phyloP scores from a whole-genome alignment of 1,140 invertebrate species.

The Conus betulinus region DNA sequence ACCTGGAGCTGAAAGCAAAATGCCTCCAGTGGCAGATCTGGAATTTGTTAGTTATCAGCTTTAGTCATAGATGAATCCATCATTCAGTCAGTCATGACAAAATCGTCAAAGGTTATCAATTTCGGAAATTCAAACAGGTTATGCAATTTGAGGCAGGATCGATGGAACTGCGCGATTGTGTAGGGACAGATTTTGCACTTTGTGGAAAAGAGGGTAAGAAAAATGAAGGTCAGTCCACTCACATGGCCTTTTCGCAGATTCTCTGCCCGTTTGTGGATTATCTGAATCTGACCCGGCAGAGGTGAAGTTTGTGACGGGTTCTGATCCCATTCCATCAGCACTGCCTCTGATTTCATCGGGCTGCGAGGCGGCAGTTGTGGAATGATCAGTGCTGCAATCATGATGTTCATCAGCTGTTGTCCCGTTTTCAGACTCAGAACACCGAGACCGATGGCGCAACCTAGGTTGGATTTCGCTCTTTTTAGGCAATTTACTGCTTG shows the following conservation, averaged over 20 bases:
- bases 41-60: no score
- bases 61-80: no score
- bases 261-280: neutral
- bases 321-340: neutral
- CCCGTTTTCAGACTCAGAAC: constrained; percentile 42
- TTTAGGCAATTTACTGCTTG: constrained; percentile 15
- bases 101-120: no score
- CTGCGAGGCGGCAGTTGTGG: neutral
- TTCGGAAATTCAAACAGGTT: no score
- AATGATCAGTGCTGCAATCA: neutral
- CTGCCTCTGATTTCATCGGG: neutral
- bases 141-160: no score
- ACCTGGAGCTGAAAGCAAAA: no score
- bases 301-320: neutral
- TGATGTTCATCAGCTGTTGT: neutral
- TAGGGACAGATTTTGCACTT: no score
- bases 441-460: constrained; percentile 39
- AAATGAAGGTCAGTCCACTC: neutral
- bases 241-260: neutral
- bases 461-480: constrained; percentile 35
- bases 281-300: neutral
- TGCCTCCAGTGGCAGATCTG: no score
- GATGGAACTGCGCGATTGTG: no score
- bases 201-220: no score
- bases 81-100: no score